Percentiles rank a stretch among this genome's conserved stretches.
These are phyloP conservation scores for Thamnophis elegans DNA, from an alignment of 2,797 vertebrate genomes.

Conservation along the genomic window DNA sequence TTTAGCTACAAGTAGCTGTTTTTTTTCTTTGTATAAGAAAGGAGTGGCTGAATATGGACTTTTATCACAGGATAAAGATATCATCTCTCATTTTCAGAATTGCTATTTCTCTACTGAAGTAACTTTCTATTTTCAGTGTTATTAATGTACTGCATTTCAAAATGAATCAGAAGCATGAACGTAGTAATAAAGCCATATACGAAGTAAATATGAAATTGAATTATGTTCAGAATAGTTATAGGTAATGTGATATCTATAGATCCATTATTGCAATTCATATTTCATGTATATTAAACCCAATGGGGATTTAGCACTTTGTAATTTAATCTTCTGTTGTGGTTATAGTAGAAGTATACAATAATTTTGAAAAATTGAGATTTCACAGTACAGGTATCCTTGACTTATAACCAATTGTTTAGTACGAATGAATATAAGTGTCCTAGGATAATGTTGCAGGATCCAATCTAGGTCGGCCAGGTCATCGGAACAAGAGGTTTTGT, in stretches of 20 bases:
- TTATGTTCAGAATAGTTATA: neutral
- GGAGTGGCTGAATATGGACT: neutral
- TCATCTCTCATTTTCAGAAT: neutral
- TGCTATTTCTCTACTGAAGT: neutral
- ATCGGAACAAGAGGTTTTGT: too few relatives aligned
- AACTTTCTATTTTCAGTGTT: neutral
- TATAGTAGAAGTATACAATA: neutral
- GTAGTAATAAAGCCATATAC: neutral
- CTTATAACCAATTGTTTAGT: neutral
- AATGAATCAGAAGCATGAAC: neutral
- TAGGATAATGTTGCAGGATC: too few relatives aligned
- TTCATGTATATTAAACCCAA: neutral
- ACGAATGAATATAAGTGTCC: too few relatives aligned
- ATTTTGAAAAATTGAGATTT: neutral
- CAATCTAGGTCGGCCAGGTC: too few relatives aligned
- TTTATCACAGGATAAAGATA: neutral
- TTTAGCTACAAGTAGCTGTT: neutral
- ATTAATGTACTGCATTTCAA: neutral
- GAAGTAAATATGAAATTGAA: neutral
- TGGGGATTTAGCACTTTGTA: neutral
- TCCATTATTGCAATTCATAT: neutral
- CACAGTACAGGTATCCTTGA: neutral
- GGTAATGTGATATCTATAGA: neutral
- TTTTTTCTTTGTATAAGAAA: neutral
- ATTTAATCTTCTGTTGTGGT: neutral